A percentile compares a stretch with the other conserved stretches of the same genome.
These are phyloP conservation scores for Pterois miles DNA, from an alignment of 2,797 vertebrate genomes.

Conservation along the genomic window DNA sequence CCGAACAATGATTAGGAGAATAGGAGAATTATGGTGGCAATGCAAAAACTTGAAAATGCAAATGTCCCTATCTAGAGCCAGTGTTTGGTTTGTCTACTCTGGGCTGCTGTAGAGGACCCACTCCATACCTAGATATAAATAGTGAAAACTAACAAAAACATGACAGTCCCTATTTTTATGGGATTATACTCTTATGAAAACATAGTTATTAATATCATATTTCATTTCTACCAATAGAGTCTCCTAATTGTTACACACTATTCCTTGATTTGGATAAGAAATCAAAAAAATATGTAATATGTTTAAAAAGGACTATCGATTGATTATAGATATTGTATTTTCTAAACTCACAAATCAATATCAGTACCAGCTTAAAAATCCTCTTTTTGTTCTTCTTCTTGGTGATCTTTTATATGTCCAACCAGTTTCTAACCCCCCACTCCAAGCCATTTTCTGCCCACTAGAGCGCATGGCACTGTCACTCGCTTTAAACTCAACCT, in stretches of 20 bases:
- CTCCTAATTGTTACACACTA: neutral
- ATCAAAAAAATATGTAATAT: neutral
- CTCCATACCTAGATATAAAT: neutral
- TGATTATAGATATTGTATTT: neutral
- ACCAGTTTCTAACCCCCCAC: neutral
- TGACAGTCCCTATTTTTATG: neutral
- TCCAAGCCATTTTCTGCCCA: conserved; percentile 3
- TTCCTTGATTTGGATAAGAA: neutral
- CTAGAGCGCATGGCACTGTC: neutral
- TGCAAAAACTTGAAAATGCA: too few relatives aligned
- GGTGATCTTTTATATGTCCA: neutral
- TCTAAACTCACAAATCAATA: neutral
- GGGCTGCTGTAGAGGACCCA: too few relatives aligned
- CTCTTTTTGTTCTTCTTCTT: neutral
- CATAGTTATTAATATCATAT: neutral
- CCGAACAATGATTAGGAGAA: too few relatives aligned
- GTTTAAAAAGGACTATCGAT: neutral
- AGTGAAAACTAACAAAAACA: neutral
- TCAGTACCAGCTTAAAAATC: neutral
- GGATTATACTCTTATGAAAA: neutral
- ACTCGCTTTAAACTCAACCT: conserved; percentile 20
- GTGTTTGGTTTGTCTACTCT: too few relatives aligned
- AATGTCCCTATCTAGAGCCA: too few relatives aligned
- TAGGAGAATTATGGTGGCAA: too few relatives aligned
- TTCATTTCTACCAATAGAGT: neutral